Base-by-base conservation (phyloP, 2,888 invertebrate genomes). In the Diplolepis rosae region DNA sequence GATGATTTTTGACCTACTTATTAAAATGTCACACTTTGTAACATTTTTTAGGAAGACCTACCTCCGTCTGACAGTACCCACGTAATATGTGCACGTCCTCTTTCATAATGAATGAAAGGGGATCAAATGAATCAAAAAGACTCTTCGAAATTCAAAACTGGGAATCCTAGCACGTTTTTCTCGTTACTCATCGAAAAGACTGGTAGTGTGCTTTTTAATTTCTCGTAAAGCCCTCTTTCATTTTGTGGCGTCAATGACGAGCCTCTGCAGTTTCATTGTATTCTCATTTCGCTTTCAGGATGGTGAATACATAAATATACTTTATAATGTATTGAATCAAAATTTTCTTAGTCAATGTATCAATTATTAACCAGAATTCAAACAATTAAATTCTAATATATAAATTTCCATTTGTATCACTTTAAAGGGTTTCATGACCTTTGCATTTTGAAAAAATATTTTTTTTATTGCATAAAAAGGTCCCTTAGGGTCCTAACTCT, bases 101-200 rank as follows among this genome's bases (percentile, higher is more conserved):
- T n/a, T n/a, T n/a, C n/a, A 27, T 39, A 61, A 27, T n/a, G 35
- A 4, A 27, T 39, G 35, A 61, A 61, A 61, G n/a, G 4, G 27
- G 27, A 35, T 39, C 39, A 42, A 61, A 61, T 39, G 15, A 61
- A 61, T 61, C 61, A 15, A 42, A 61, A 39, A 24, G 24, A 48
- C 39, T 13, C 35, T 61, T 27, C 39, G n/a, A 61, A 61, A 61
- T 39, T 39, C 39, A 61, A 61, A 39, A 22, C 27, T 61, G n/a
- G 22, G n/a, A 61, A 61, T 61, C 61, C 61, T 15, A 61, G 35
- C 39, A 61, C 61, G 48, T 2, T 61, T 61, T 61, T 61, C 39
- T 61, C 61, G 27, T 61, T 61, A 27, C 61, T 61, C 39, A 61
- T 61, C 39, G 61, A 61, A 61, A n/a, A 61, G 61, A 61, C 61